Evolutionary conservation across 2,113 vertebrate genomes (phyloP).

Genomic region (Pseudopodoces humilis): DNA sequence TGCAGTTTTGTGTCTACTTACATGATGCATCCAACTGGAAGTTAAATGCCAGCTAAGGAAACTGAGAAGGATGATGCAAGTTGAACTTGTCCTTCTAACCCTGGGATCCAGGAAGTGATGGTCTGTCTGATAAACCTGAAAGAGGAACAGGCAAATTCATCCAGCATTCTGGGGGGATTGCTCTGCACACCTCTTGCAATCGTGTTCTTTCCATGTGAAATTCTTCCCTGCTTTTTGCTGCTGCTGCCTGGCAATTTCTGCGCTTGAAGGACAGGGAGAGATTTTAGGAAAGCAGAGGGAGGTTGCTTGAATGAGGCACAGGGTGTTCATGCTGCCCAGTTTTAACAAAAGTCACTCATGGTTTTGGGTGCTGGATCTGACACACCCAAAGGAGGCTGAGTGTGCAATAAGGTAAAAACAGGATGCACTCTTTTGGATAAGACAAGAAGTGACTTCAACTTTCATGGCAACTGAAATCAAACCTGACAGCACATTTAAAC

Average conservation of each 20-base stretch:
- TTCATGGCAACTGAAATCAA: not conserved
- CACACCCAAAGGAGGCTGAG: not conserved
- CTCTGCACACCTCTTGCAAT: not conserved
- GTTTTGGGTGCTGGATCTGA: not conserved
- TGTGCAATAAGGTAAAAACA: not conserved
- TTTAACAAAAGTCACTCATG: not conserved
- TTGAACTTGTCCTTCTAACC: not conserved
- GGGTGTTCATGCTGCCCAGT: not conserved
- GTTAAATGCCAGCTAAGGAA: not conserved
- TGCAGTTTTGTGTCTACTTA: not conserved
- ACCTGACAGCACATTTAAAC: not conserved
- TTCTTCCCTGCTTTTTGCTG: not conserved
- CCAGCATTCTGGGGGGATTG: not conserved
- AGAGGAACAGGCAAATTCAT: not conserved
- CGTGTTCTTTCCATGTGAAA: not conserved
- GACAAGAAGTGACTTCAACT: not conserved
- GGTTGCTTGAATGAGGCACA: not conserved
- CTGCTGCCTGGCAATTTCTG: not conserved
- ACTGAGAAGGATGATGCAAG: not conserved
- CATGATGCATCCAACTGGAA: not conserved
- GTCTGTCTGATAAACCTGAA: not conserved
- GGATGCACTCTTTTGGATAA: not conserved
- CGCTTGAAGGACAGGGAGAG: not conserved
- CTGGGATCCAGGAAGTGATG: not conserved
- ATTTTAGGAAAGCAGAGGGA: not conserved